These are phyloP conservation scores for Trichacis sp. DNA, from an alignment of 2,888 invertebrate species.

Conservation along the genomic window DNA sequence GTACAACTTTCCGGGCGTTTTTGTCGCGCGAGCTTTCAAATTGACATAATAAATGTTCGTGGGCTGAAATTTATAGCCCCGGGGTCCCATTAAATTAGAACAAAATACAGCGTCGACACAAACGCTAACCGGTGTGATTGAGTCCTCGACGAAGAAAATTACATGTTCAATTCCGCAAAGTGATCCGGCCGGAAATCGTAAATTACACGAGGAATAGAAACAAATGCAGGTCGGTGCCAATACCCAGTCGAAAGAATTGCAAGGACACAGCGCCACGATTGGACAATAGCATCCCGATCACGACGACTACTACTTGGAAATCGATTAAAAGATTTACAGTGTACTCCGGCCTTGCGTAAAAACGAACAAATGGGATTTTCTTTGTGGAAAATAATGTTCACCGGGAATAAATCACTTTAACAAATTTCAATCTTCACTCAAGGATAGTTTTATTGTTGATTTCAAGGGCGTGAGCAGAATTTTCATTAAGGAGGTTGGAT, in stretches of 20 bases:
- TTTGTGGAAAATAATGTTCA: conserved; percentile 16
- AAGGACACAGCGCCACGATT: conserved; percentile 11
- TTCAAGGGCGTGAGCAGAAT: too few relatives aligned
- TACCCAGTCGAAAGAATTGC: conserved; percentile 21
- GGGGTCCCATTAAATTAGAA: not conserved
- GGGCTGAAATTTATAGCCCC: not conserved
- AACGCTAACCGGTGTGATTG: conserved; percentile 23
- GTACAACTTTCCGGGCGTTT: not conserved
- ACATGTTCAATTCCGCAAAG: conserved; percentile 55
- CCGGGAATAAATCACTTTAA: too few relatives aligned
- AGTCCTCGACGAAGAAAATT: conserved; percentile 39
- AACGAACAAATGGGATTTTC: conserved; percentile 12
- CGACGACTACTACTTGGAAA: conserved; percentile 20
- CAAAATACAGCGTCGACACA: conserved; percentile 13
- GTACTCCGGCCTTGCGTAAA: conserved; percentile 17
- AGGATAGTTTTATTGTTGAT: too few relatives aligned
- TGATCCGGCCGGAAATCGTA: conserved; percentile 46
- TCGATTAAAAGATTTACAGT: conserved; percentile 35
- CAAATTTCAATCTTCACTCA: too few relatives aligned
- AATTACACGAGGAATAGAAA: conserved; percentile 47
- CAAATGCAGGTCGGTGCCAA: conserved; percentile 43
- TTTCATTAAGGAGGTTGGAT: too few relatives aligned
- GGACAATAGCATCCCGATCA: conserved; percentile 24
- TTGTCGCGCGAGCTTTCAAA: not conserved
- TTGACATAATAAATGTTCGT: not conserved